Evolutionary conservation across 2,888 invertebrate species (phyloP).

Genomic region (Odontocerum albicorne): DNA sequence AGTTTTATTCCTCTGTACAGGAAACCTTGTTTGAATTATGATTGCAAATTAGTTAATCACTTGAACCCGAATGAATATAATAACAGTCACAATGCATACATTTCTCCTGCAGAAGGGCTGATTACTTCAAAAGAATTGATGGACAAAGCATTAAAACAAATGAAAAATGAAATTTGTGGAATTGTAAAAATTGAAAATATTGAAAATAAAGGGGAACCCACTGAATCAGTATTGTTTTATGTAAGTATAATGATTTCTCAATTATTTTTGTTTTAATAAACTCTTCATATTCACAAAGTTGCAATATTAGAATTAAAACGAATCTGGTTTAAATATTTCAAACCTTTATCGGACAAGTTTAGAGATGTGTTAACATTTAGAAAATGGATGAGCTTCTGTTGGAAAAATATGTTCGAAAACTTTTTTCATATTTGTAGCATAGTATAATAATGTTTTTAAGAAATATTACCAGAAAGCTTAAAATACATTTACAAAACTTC

Average conservation of each 20-base stretch:
- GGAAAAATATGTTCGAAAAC: no score
- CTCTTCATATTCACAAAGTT: no score
- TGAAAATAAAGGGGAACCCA: conserved; percentile 45
- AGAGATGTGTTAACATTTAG: no score
- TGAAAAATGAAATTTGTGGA: conserved; percentile 68
- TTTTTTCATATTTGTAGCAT: no score
- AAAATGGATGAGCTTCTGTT: no score
- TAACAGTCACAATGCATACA: conserved; percentile 40
- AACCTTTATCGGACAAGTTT: no score
- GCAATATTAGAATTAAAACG: no score
- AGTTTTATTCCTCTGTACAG: conserved; percentile 63
- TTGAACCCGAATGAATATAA: conserved; percentile 50
- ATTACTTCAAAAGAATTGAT: conserved; percentile 57
- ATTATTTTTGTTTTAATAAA: no score
- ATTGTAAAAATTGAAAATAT: conserved; percentile 70
- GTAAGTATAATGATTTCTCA: conserved; percentile 53
- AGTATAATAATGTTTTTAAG: no score
- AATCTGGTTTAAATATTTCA: no score
- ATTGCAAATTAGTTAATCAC: conserved; percentile 63
- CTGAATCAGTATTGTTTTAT: conserved; percentile 46
- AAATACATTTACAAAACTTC: no score
- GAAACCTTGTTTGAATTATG: conserved; percentile 61
- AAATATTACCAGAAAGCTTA: no score
- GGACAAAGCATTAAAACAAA: conserved; percentile 62
- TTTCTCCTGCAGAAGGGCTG: conserved; percentile 56